Evolutionary conservation across 2,113 vertebrate species (phyloP).

Genomic region (Calidris pygmaea): DNA sequence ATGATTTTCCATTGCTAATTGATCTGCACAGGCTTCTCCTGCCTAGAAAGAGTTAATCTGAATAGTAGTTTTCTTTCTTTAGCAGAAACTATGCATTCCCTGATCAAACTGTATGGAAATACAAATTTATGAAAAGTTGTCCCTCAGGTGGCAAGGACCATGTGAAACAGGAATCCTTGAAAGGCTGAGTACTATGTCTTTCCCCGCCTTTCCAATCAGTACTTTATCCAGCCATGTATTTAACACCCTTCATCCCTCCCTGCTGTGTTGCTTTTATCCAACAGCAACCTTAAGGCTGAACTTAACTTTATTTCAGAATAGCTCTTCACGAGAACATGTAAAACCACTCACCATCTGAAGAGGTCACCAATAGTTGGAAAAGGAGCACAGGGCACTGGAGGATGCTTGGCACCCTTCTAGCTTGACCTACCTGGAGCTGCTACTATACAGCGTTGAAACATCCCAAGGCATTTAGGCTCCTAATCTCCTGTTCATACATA

Average conservation of each 20-base stretch:
- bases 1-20: not conserved
- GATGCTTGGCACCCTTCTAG: not conserved
- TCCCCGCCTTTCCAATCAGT: not conserved
- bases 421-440: not conserved
- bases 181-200: not conserved
- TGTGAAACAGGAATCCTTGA: not conserved
- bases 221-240: not conserved
- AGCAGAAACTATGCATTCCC: not conserved
- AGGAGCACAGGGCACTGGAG: not conserved
- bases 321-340: not conserved
- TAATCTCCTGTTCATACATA: not conserved
- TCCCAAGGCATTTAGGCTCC: not conserved
- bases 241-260: not conserved
- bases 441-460: accelerated
- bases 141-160: not conserved
- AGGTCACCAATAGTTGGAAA: not conserved
- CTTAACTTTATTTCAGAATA: not conserved
- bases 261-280: not conserved
- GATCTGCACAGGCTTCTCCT: not conserved
- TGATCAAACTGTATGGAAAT: not conserved
- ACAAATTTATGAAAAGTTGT: accelerated
- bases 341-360: not conserved
- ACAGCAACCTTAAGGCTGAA: not conserved
- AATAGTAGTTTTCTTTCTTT: not conserved
- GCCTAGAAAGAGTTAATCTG: not conserved